Evolutionary conservation across 2,797 vertebrate genomes (phyloP).

Genomic region (Sparidentex hasta): DNA sequence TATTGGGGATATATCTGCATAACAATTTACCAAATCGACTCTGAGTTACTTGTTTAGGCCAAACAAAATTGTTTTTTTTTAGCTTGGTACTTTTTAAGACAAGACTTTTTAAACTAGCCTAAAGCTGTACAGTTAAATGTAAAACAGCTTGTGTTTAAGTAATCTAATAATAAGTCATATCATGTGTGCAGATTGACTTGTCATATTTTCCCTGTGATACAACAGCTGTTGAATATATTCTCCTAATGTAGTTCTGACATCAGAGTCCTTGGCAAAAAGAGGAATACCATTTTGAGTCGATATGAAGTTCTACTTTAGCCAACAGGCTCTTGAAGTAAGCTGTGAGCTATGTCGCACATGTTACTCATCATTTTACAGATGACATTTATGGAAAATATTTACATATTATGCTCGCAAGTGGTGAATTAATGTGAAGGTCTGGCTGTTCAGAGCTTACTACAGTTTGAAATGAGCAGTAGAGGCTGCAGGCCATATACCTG

Average conservation of each 20-base stretch:
- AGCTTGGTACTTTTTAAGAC: too few species aligned
- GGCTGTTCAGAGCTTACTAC: not conserved
- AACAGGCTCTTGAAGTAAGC: slow-evolving; percentile 1
- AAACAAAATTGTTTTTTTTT: too few species aligned
- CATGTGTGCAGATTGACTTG: slow-evolving; percentile 15
- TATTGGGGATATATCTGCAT: not conserved
- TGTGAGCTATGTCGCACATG: not conserved
- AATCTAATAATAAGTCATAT: slow-evolving; percentile 11
- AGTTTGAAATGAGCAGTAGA: not conserved
- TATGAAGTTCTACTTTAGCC: not conserved
- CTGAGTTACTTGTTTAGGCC: not conserved
- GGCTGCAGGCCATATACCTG: not conserved
- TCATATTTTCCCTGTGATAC: slow-evolving; percentile 1
- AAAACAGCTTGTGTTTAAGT: not conserved
- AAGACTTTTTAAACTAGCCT: too few species aligned
- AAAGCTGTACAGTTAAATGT: not conserved
- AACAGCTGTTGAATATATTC: slow-evolving; percentile 23
- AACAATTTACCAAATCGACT: not conserved
- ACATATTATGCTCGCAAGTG: not conserved
- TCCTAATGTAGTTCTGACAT: slow-evolving; percentile 5
- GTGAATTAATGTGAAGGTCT: not conserved
- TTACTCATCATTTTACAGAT: not conserved
- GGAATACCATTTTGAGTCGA: not conserved
- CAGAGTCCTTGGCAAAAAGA: not conserved
- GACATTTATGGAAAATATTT: not conserved